Percentiles rank a stretch among this genome's conserved stretches.
Evolutionary conservation across 2,888 invertebrate genomes (phyloP).

Genomic region (Nomada fucata): DNA sequence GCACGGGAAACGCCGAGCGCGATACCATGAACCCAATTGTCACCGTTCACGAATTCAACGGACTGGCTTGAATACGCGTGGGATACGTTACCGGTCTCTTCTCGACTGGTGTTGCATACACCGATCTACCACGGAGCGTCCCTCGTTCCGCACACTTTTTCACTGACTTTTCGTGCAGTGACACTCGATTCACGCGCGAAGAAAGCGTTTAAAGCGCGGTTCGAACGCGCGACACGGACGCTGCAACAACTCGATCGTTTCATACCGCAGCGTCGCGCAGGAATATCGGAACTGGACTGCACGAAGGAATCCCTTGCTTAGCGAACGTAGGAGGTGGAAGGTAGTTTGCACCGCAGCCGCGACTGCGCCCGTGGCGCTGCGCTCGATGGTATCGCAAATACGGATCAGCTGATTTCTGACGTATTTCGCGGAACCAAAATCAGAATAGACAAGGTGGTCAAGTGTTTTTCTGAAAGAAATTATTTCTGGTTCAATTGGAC

Average conservation of each 20-base stretch:
- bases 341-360: constrained; percentile 46
- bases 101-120: not conserved
- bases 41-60: constrained; percentile 35
- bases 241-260: constrained; percentile 29
- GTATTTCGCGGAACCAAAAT: constrained; percentile 34
- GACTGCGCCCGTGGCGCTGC: constrained; percentile 47
- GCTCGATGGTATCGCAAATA: constrained; percentile 39
- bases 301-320: constrained; percentile 64
- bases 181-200: constrained; percentile 18
- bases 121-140: not conserved
- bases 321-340: constrained; percentile 58
- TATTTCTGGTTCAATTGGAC: not conserved
- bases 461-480: not conserved
- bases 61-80: not conserved
- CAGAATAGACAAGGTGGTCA: not conserved
- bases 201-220: constrained; percentile 12
- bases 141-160: constrained; percentile 5
- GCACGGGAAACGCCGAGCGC: constrained; percentile 12
- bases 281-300: constrained; percentile 82
- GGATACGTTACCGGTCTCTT: constrained; percentile 46
- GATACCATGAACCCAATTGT: constrained; percentile 47
- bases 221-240: constrained; percentile 5
- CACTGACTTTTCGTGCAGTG: constrained; percentile 9
- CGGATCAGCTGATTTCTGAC: constrained; percentile 69
- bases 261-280: constrained; percentile 79